These are phyloP conservation scores for Meliscaeva auricollis DNA, from an alignment of 2,888 invertebrate genomes.

Conservation along the genomic window DNA sequence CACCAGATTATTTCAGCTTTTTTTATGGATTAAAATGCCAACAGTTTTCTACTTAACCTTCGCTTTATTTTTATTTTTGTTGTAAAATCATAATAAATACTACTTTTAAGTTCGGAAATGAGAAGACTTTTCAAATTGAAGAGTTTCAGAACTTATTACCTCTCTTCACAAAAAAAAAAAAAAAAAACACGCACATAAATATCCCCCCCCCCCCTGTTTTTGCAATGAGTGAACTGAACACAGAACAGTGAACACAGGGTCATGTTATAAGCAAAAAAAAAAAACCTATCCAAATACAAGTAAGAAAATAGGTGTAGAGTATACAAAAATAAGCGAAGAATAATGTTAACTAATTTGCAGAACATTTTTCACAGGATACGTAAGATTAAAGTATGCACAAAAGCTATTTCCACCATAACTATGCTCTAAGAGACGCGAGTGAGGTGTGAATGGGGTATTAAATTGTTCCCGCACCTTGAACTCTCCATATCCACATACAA, in stretches of 20 bases:
- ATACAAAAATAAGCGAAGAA: not conserved
- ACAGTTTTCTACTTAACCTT: no score
- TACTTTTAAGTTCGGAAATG: not conserved
- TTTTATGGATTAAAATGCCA: no score
- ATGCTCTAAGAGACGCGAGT: not conserved
- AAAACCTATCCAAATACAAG: not conserved
- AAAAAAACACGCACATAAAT: not conserved
- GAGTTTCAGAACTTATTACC: not conserved
- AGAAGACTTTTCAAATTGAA: not conserved
- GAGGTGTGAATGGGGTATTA: constrained; percentile 19
- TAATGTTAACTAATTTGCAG: constrained; percentile 42
- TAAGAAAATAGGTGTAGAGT: not conserved
- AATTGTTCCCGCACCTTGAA: constrained; percentile 1
- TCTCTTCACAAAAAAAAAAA: not conserved
- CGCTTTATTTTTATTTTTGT: no score
- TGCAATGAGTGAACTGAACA: not conserved
- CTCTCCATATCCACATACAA: not conserved
- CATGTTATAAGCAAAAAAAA: not conserved
- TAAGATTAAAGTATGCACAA: constrained; percentile 21
- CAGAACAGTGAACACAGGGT: not conserved
- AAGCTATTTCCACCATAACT: constrained; percentile 5
- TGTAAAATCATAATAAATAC: not conserved
- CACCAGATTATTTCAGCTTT: no score
- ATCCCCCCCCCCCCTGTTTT: not conserved
- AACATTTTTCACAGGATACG: constrained; percentile 10